Percentiles rank a stretch among this genome's conserved stretches.
These are phyloP conservation scores for Chelidonichthys spinosus DNA, from an alignment of 2,797 vertebrate species.

Conservation along the genomic window DNA sequence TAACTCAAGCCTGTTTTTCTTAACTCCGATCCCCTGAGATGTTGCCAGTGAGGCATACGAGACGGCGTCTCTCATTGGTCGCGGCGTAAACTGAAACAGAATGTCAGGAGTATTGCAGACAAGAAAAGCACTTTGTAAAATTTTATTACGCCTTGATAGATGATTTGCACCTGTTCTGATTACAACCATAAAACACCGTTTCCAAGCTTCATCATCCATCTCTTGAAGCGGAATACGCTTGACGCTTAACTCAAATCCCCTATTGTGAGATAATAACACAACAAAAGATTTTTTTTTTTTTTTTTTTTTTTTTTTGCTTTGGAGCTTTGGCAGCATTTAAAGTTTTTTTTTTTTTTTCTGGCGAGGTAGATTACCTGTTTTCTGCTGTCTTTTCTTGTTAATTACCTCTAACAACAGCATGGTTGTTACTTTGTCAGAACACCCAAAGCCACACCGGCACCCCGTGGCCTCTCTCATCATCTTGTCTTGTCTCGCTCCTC, in stretches of 20 bases:
- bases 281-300: constrained; percentile 58
- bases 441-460: constrained; percentile 58
- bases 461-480: constrained; percentile 62
- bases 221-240: constrained; percentile 56
- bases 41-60: constrained; percentile 45
- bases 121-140: constrained; percentile 65
- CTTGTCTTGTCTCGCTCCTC: constrained; percentile 54
- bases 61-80: constrained; percentile 57
- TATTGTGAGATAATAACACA: constrained; percentile 65
- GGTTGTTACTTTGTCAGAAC: constrained; percentile 62
- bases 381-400: constrained; percentile 68
- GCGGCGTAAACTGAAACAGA: constrained; percentile 58
- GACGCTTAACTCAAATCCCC: constrained; percentile 63
- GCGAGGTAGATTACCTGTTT: constrained; percentile 58
- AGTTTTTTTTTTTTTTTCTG: constrained; percentile 25
- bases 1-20: constrained; percentile 50
- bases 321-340: constrained; percentile 63
- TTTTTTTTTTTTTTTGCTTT: constrained; percentile 47
- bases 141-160: constrained; percentile 66
- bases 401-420: constrained; percentile 72
- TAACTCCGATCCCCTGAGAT: constrained; percentile 34
- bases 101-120: constrained; percentile 50
- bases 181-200: constrained; percentile 57
- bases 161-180: constrained; percentile 73
- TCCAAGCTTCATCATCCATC: constrained; percentile 64